phyloP scores from a whole-genome alignment of 2,113 vertebrate genomes.

The Solea senegalensis region DNA sequence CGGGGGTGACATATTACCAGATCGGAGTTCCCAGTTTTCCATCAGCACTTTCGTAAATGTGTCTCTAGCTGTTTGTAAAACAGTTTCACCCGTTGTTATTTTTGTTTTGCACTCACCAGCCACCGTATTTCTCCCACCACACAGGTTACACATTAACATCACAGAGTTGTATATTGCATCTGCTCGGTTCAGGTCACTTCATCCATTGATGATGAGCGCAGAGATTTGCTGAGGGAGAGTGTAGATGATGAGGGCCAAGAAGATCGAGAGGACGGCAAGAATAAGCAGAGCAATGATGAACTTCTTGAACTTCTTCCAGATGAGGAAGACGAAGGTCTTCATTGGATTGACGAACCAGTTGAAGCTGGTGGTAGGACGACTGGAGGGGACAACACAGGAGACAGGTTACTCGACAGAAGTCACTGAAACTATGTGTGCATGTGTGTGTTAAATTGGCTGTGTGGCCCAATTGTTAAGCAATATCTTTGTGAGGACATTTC shows the following conservation, averaged over 20 bases:
- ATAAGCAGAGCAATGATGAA: constrained; percentile 87
- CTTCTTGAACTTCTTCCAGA: constrained; percentile 92
- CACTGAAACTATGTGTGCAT: neutral
- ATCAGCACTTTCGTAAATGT: too few species aligned
- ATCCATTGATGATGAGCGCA: constrained; percentile 85
- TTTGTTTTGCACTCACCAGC: too few species aligned
- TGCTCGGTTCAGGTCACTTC: constrained; percentile 32
- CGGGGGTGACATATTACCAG: too few species aligned
- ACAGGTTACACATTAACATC: neutral
- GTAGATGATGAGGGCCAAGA: constrained; percentile 90
- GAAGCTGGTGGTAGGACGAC: constrained; percentile 92
- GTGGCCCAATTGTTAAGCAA: neutral
- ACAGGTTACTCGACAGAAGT: neutral
- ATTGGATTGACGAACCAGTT: constrained; percentile 93
- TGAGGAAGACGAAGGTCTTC: constrained; percentile 93
- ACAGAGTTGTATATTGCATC: neutral
- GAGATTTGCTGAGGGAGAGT: constrained; percentile 91
- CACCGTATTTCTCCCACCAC: neutral
- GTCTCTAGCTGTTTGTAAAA: too few species aligned
- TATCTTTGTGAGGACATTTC: too few species aligned
- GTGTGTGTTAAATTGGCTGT: neutral
- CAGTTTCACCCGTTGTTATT: too few species aligned
- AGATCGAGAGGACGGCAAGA: constrained; percentile 82
- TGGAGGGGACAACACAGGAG: constrained; percentile 54
- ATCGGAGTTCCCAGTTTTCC: too few species aligned